Evolutionary conservation across 2,797 vertebrate species (phyloP), one percentile per base, ranked within the genome.

Genomic region (Tiaroga cobitis): DNA sequence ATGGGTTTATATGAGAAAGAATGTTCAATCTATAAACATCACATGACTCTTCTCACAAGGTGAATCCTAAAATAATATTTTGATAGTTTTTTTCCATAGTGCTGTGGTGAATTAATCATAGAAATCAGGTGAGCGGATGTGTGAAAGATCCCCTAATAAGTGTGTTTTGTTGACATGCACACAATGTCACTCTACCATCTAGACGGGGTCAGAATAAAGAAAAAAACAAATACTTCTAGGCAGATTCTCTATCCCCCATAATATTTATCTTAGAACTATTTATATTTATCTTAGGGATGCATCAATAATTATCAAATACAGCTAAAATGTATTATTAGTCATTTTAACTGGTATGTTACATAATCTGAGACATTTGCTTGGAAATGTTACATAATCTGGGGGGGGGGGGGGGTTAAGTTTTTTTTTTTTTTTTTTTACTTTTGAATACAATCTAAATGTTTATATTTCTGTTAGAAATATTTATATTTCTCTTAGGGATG

Each of bases 151-250:
- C 8, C 16, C 2, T 54, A 54, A n/a, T 41, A 51, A 41, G 80
- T 76, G 37, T 72, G 65, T 41, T 46, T 79, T 29, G 54, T 73
- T 82, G 51, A 76, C 59, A 68, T 76, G 39, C 70, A 67, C 59
- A 67, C 67, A 19, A 51, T 69, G 29, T 51, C 13, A 29, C 29
- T 67, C 41, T 18, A 37, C 39, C 41, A 49, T 83, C 41, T 63
- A 65, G 16, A 13, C 1, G 4, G 56, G 11, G 43, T 46, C 8
- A 19, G 37, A 75, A 61, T 49, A 2, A 54, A 49, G 26, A 13
- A 18, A 67, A 49, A 79, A 24, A 61, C 0, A 11, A 61, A 61
- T 54, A 54, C 3, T 54, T 21, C 18, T 24, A 9, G 8, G 5
- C 21, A 72, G 11, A 43, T 41, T 1, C 32, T 5, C 5, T 5